phyloP scores from a whole-genome alignment of 2,888 invertebrate species.

The Polydrusus cervinus region DNA sequence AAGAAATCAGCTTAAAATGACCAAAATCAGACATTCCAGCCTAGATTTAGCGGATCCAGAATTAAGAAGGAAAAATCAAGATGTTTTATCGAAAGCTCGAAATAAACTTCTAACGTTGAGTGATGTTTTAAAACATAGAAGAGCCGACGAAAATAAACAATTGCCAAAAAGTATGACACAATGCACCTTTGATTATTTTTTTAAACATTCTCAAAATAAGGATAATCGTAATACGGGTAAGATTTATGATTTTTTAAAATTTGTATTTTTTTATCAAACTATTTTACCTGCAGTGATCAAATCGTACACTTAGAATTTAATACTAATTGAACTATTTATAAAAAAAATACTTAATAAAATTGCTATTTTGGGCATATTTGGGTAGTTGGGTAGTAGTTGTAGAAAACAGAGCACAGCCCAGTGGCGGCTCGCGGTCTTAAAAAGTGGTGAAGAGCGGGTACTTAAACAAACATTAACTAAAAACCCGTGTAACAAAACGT shows the following conservation, averaged over 20 bases:
- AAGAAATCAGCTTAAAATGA: slow-evolving; percentile 62
- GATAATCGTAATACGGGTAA: slow-evolving; percentile 59
- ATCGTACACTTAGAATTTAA: not conserved
- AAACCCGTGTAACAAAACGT: no score
- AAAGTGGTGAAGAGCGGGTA: no score
- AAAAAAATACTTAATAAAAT: no score
- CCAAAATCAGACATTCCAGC: slow-evolving; percentile 72
- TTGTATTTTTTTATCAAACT: not conserved
- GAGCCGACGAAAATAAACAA: slow-evolving; percentile 63
- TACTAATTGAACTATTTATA: no score
- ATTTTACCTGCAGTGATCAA: not conserved
- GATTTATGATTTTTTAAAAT: not conserved
- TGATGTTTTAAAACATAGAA: slow-evolving; percentile 72
- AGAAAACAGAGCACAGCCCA: no score
- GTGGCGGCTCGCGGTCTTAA: no score
- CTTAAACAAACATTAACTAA: no score
- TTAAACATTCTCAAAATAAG: slow-evolving; percentile 70
- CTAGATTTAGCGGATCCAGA: slow-evolving; percentile 68
- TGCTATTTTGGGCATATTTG: no score
- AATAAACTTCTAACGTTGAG: slow-evolving; percentile 66
- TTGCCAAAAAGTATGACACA: slow-evolving; percentile 68
- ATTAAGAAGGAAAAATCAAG: slow-evolving; percentile 73
- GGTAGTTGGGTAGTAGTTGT: no score
- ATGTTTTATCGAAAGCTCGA: slow-evolving; percentile 67
- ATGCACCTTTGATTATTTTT: slow-evolving; percentile 71